Conservation (phyloP, 2,113 vertebrate genomes). For the Albula glossodonta region DNA sequence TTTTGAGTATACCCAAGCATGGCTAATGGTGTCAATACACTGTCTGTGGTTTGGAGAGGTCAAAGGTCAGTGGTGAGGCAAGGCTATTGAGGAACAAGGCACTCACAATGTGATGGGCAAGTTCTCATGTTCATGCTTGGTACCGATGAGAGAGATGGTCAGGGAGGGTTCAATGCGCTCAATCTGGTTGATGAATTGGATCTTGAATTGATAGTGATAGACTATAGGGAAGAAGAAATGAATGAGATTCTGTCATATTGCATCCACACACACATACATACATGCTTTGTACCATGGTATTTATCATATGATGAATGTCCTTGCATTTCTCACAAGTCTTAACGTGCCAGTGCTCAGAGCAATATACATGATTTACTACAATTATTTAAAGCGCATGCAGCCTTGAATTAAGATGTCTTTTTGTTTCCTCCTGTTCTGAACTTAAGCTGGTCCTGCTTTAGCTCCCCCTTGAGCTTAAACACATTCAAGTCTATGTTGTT, state of each 20-base stretch:
- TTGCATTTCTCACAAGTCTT: background rate
- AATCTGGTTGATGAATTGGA: constrained; percentile 80
- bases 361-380: background rate
- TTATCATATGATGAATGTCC: background rate
- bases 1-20: background rate
- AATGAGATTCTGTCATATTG: background rate
- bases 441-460: too few species aligned
- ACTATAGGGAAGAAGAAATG: constrained; percentile 62
- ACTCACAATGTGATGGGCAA: constrained; percentile 83
- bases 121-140: constrained; percentile 75
- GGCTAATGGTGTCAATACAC: background rate
- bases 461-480: too few species aligned
- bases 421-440: too few species aligned
- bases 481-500: background rate
- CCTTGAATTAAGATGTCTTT: too few species aligned
- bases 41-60: background rate
- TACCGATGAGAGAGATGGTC: constrained; percentile 80
- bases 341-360: background rate
- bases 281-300: background rate
- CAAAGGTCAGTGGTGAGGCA: background rate
- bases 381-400: too few species aligned
- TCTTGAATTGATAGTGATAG: constrained; percentile 93
- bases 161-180: constrained; percentile 72
- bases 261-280: background rate
- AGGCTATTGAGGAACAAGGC: constrained; percentile 1